Percentiles rank a stretch among this genome's conserved stretches.
phyloP scores from a whole-genome alignment of 2,113 vertebrate genomes.

The Odontesthes bonariensis region DNA sequence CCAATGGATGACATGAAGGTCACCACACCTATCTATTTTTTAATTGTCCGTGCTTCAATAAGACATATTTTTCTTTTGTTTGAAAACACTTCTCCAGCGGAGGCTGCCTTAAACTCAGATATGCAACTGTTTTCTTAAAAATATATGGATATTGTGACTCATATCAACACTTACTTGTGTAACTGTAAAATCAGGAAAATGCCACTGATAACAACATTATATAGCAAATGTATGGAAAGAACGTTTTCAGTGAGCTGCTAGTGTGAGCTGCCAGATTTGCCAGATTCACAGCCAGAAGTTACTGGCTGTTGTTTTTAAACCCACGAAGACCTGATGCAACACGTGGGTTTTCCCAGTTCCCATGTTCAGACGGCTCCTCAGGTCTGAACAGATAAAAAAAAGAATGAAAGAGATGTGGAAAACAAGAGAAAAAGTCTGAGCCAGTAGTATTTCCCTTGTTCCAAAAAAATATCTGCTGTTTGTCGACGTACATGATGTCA shows the following conservation, averaged over 20 bases:
- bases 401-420: neutral
- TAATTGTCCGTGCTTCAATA: neutral
- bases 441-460: neutral
- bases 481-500: conserved; percentile 10
- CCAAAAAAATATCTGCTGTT: neutral
- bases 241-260: too few species aligned
- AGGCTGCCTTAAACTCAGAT: too few species aligned
- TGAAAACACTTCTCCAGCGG: too few species aligned
- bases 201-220: too few species aligned
- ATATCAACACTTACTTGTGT: too few species aligned
- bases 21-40: neutral
- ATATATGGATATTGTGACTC: too few species aligned
- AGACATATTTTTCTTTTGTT: neutral
- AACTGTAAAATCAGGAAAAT: too few species aligned
- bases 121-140: too few species aligned
- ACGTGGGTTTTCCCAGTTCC: neutral
- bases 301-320: neutral
- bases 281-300: too few species aligned
- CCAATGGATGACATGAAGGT: neutral
- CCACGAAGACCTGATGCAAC: neutral
- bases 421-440: neutral
- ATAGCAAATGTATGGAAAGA: neutral
- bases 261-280: neutral
- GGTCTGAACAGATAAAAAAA: neutral
- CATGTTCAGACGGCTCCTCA: neutral